phyloP scores from a whole-genome alignment of 1,140 invertebrate species.

The Piezodorus guildinii region DNA sequence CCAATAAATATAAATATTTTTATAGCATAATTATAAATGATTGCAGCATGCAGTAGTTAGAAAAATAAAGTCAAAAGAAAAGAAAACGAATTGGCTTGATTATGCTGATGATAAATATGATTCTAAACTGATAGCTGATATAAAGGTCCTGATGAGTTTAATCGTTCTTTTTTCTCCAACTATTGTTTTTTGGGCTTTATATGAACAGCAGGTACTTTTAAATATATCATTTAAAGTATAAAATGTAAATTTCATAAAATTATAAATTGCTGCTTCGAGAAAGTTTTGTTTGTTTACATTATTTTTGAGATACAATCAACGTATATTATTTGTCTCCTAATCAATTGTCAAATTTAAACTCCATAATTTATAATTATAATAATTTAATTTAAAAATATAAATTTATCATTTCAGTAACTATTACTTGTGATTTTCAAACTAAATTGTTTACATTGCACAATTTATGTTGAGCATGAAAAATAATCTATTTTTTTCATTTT shows the following conservation, averaged over 20 bases:
- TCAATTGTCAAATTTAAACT: no score
- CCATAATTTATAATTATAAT: no score
- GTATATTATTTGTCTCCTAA: no score
- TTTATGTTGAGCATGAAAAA: conserved; percentile 1
- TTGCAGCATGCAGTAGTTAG: conserved; percentile 34
- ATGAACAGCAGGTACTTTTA: conserved; percentile 58
- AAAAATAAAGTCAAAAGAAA: conserved; percentile 38
- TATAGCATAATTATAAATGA: conserved; percentile 28
- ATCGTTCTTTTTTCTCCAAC: conserved; percentile 68
- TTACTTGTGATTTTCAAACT: no score
- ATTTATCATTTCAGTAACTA: no score
- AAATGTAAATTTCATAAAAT: no score
- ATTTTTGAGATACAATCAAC: no score
- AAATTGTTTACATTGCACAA: neutral
- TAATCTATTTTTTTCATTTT: no score
- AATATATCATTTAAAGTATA: no score
- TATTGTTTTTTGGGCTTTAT: conserved; percentile 82
- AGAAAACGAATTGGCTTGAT: conserved; percentile 65
- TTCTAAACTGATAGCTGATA: conserved; percentile 53
- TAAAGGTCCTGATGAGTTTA: conserved; percentile 59
- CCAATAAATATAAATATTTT: neutral
- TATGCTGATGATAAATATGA: conserved; percentile 60
- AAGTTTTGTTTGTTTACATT: no score
- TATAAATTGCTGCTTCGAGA: no score
- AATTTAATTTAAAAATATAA: no score